A percentile compares a stretch with the other conserved stretches of the same genome.
These are phyloP conservation scores for Calyptommatus sinebrachiatus DNA, from an alignment of 2,113 vertebrate genomes.

Conservation along the genomic window DNA sequence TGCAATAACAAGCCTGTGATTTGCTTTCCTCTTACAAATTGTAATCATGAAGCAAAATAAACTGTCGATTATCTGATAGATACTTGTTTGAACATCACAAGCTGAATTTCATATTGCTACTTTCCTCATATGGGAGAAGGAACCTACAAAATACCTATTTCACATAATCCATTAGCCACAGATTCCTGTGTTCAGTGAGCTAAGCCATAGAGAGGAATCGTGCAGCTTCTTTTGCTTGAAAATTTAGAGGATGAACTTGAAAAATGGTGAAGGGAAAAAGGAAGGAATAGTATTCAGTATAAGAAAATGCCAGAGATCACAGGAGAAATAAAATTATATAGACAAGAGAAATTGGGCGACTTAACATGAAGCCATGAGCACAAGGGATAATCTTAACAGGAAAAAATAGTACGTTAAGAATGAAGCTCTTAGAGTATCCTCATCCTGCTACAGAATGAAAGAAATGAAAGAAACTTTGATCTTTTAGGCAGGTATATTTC, in stretches of 20 bases:
- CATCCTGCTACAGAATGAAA: not conserved
- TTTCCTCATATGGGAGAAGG: not conserved
- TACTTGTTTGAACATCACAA: not conserved
- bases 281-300: not conserved
- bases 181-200: not conserved
- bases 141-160: not conserved
- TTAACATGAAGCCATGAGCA: not conserved
- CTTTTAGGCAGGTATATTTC: not conserved
- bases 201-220: not conserved
- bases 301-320: not conserved
- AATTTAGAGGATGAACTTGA: not conserved
- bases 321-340: not conserved
- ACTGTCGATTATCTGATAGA: not conserved
- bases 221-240: not conserved
- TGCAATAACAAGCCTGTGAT: not conserved
- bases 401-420: not conserved
- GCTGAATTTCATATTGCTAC: not conserved
- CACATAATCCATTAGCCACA: not conserved
- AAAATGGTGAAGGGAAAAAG: not conserved
- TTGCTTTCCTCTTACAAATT: not conserved
- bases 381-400: not conserved
- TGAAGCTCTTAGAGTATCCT: no score
- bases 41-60: not conserved
- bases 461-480: not conserved
- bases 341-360: not conserved